Base-by-base conservation (phyloP, 1,140 invertebrate genomes). In the Scylla paramamosain region DNA sequence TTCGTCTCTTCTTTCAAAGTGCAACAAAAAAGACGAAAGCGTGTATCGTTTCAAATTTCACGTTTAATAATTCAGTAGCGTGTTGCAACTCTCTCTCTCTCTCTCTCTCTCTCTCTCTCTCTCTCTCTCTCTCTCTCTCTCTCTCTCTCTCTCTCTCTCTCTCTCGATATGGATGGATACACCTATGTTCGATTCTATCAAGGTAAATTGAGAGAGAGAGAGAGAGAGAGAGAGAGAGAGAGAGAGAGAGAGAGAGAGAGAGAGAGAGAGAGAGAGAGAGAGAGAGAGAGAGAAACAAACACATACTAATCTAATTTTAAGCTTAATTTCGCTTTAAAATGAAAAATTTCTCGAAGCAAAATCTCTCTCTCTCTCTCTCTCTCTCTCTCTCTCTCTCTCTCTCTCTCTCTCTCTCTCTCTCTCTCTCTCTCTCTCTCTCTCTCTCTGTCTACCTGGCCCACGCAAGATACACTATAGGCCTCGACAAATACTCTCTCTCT, bases 61-160 rank as follows among this genome's bases (percentile, higher is more conserved):
- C 59, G n/a, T 67, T 67, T 67, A 67, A 67, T 67, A 67, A 67
- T 67, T 67, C 59, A 67, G 20, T 67, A 16, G 59, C 59, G 59
- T 67, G 59, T 3, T 67, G 59, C 59, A 67, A 4, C 59, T 67
- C 20, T 67, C 20, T 10, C 20, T 67, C 59, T 67, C 59, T 67
- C 59, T 67, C 59, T 67, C 59, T 67, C 59, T 67, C 59, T 67
- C 59, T 67, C 59, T 67, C 59, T 67, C 59, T 67, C 59, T 67
- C 59, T 67, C 59, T 67, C 59, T 67, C 59, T 67, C 59, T 67
- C 59, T 67, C 59, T 67, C 59, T 67, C 59, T 67, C 59, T 67
- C 59, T 67, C 59, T 67, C 59, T 67, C 59, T 67, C 59, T 67
- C 59, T 67, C 59, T 67, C 59, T 67, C 59, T 67, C 59, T 67